phyloP scores from a whole-genome alignment of 2,113 vertebrate genomes.

The Podilymbus podiceps region DNA sequence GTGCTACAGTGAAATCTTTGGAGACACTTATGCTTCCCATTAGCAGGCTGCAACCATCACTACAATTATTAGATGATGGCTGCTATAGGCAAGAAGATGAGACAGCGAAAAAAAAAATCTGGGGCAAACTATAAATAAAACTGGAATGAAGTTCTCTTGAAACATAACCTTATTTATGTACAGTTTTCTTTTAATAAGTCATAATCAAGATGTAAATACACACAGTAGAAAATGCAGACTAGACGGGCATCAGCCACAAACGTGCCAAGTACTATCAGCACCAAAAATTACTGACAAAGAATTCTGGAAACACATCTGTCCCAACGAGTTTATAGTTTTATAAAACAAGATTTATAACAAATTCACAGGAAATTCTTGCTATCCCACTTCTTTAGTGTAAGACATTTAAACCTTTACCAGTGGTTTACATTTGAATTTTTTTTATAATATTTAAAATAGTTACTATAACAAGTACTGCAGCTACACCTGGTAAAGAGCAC shows the following conservation, averaged over 20 bases:
- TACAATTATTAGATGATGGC: constrained; percentile 22
- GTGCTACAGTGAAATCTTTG: neutral
- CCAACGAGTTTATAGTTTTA: neutral
- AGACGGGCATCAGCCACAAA: neutral
- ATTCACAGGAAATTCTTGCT: neutral
- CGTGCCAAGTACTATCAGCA: neutral
- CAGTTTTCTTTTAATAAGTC: neutral
- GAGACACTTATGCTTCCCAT: constrained; percentile 2
- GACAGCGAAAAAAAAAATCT: constrained; percentile 23
- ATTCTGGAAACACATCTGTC: neutral
- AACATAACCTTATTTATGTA: neutral
- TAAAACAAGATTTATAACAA: neutral
- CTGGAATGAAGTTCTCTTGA: neutral
- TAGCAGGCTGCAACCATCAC: constrained; percentile 24
- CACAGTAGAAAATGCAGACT: neutral
- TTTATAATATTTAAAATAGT: neutral
- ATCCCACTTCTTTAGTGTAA: neutral
- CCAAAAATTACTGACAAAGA: neutral
- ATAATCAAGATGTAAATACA: neutral
- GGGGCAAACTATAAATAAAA: constrained; percentile 51
- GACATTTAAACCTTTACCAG: neutral
- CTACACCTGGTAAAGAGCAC: neutral
- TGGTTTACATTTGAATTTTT: neutral
- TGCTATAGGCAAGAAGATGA: constrained; percentile 35
- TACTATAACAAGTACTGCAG: neutral